Evolutionary conservation across 1,140 invertebrate species (phyloP), one percentile per base, ranked within the genome.

Genomic region (Gonatopus flavifemur): DNA sequence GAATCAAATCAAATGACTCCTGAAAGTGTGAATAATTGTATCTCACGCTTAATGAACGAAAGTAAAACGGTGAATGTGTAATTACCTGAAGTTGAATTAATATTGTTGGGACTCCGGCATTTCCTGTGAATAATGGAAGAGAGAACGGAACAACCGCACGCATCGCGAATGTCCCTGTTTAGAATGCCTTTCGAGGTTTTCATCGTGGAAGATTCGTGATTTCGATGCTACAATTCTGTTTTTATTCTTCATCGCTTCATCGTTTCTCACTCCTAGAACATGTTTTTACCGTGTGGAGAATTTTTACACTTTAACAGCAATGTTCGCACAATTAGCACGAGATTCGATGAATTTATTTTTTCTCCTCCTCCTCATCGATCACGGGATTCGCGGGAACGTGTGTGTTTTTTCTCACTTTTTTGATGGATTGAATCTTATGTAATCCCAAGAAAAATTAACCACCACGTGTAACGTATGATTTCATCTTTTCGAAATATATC

Each of bases 61-160:
- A n/a, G 28, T 19, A 32, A 41, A 30, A 15, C 19, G 18, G 22
- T n/a, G 12, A 2, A 37, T 12, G 5, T 39, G 36, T 18, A 61
- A 62, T 69, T 33, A 69, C 67, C 65, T 21, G 67, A 67, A 57
- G 59, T 64, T 33, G 63, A 62, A 2, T 51, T 55, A 1, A 57
- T n/a, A 40, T 10, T 55, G 13, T 9, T 18, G 42, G 21, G 55
- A 39, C 10, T 59, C 52, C 15, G n/a, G n/a, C n/a, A n/a, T n/a
- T 55, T 64, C 32, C 37, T 52, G 0, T 57, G 64, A 5, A 65
- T 49, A 32, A 64, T 56, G 9, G 66, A 62, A 43, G 62, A 61
- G 18, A 69, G 40, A 28, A 43, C 47, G 13, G 61, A 57, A 46
- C 63, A 68, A 13, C 63, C 53, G 45, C 62, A 67, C 47, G 60